phyloP scores from a whole-genome alignment of 92 coral and sea anemone species.

The Porites cylindrica region DNA sequence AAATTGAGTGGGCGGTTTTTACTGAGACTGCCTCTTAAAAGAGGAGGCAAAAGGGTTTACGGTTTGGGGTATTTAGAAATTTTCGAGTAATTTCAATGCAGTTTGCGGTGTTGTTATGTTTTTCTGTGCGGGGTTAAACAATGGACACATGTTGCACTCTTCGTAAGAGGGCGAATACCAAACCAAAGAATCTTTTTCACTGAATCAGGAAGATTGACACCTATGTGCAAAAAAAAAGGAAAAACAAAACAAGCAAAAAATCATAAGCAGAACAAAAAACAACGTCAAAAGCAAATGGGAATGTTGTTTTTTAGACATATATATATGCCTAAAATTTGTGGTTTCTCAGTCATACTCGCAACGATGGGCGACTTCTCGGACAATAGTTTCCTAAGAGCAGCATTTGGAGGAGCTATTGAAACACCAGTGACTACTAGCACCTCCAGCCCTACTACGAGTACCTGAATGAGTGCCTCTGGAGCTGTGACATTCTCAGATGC shows the following conservation, averaged over 20 bases:
- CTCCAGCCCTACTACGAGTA: not conserved
- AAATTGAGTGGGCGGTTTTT: no score
- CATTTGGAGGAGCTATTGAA: conserved; percentile 13
- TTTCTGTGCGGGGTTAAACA: not conserved
- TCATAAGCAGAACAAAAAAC: no score
- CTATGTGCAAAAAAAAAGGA: no score
- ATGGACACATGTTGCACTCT: no score
- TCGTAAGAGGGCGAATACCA: no score
- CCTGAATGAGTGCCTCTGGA: not conserved
- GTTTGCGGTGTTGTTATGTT: conserved; percentile 7
- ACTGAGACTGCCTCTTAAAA: not conserved
- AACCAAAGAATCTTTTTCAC: no score
- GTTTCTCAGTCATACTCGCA: conserved; percentile 20
- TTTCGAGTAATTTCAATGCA: conserved; percentile 10
- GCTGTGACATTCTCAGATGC: conserved; percentile 18
- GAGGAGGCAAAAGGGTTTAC: conserved; percentile 7
- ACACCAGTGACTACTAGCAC: conserved; percentile 13
- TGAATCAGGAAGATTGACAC: no score
- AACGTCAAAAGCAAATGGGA: conserved; percentile 2
- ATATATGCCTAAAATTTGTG: conserved; percentile 14
- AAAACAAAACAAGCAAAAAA: no score
- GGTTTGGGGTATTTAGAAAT: conserved; percentile 14
- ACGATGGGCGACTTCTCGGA: conserved; percentile 4
- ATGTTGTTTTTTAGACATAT: not conserved
- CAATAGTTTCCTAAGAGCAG: conserved; percentile 3